These are phyloP conservation scores for Popillia japonica DNA, from an alignment of 1,140 invertebrate genomes.

Conservation along the genomic window DNA sequence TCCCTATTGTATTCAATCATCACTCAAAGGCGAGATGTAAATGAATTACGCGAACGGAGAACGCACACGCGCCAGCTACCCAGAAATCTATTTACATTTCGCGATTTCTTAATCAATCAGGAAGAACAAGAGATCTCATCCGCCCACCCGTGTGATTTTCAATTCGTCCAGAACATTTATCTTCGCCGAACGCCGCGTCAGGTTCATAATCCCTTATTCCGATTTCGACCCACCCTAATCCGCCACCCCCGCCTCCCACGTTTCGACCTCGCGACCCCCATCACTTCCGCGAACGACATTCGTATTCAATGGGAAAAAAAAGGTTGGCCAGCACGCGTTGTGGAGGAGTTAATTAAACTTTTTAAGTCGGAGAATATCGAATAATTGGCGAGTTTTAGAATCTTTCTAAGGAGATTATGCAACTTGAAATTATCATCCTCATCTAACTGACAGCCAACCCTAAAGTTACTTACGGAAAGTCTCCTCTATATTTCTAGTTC, in stretches of 20 bases:
- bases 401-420: no score
- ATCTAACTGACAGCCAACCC: no score
- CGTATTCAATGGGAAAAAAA: neutral
- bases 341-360: neutral
- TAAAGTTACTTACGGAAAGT: no score
- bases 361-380: neutral
- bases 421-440: no score
- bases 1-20: no score
- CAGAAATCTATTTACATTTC: neutral
- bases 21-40: no score
- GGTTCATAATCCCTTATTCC: neutral
- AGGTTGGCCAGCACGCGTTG: neutral
- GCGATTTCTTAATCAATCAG: conserved; percentile 10
- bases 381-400: no score
- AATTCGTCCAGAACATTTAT: neutral
- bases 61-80: neutral
- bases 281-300: no score
- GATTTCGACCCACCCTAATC: neutral
- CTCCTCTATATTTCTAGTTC: no score
- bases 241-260: neutral
- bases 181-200: neutral
- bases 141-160: neutral
- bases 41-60: neutral
- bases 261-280: neutral
- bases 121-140: conserved; percentile 4